Conservation (phyloP, 2,797 vertebrate genomes). For the Mormyrus hasselquistii region DNA sequence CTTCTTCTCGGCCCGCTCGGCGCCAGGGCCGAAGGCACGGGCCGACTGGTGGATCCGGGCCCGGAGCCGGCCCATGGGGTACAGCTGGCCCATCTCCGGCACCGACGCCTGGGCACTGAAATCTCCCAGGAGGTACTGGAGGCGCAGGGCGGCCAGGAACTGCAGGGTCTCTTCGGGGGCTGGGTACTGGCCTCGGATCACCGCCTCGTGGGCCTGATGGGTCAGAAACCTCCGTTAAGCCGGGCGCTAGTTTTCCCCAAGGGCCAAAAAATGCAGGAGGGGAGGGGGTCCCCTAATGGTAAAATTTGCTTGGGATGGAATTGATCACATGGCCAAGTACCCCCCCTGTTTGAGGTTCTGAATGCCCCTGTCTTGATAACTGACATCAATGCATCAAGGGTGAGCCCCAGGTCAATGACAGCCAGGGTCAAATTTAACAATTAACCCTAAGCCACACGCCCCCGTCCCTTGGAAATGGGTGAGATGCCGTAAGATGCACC, state of each 20-base stretch:
- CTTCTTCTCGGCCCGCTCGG: constrained; percentile 68
- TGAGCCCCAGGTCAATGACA: neutral
- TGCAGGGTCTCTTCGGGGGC: constrained; percentile 93
- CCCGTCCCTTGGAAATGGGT: neutral
- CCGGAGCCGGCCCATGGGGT: constrained; percentile 76
- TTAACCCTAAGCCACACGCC: neutral
- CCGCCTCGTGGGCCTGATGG: constrained; percentile 84
- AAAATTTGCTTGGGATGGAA: neutral
- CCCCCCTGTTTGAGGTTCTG: neutral
- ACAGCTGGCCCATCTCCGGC: constrained; percentile 79
- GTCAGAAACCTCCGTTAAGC: neutral
- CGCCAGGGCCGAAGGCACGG: constrained; percentile 59
- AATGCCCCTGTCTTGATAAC: neutral
- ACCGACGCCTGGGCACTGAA: constrained; percentile 51
- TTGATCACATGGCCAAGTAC: neutral
- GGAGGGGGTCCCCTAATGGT: neutral
- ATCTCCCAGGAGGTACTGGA: constrained; percentile 86
- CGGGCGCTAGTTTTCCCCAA: neutral
- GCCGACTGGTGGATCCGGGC: constrained; percentile 83
- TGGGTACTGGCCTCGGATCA: constrained; percentile 87
- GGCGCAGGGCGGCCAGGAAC: constrained; percentile 82
- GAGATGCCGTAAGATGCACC: neutral
- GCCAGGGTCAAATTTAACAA: neutral
- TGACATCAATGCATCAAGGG: neutral
- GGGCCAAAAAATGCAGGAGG: neutral